These are phyloP conservation scores for Frieseomelitta varia DNA, from an alignment of 1,140 invertebrate species.

Conservation along the genomic window DNA sequence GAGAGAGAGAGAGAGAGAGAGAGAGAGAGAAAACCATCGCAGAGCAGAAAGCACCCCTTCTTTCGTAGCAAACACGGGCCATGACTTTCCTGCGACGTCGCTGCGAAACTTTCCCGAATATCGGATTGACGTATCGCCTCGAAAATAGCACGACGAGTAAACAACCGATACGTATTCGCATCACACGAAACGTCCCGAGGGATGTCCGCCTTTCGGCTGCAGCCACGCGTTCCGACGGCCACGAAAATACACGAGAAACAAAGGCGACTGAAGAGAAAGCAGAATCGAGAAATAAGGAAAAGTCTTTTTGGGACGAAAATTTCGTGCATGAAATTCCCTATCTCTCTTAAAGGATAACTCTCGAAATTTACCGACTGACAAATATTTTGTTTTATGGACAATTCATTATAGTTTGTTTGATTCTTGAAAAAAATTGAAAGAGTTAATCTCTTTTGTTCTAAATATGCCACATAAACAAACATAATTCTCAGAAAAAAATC, in stretches of 20 bases:
- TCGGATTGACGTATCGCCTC: slow-evolving; percentile 77
- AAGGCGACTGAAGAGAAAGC: background rate
- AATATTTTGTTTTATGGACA: background rate
- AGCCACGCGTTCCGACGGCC: slow-evolving; percentile 42
- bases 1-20: slow-evolving; percentile 19
- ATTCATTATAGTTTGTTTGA: background rate
- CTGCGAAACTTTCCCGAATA: slow-evolving; percentile 70
- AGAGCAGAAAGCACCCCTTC: slow-evolving; percentile 30
- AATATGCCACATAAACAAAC: background rate
- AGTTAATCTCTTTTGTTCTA: no score
- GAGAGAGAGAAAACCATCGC: slow-evolving; percentile 26
- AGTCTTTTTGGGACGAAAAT: slow-evolving; percentile 20
- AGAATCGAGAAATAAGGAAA: background rate
- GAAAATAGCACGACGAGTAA: slow-evolving; percentile 74
- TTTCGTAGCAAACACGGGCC: slow-evolving; percentile 48
- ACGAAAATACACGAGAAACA: slow-evolving; percentile 31
- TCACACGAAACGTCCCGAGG: slow-evolving; percentile 60
- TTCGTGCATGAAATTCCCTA: background rate
- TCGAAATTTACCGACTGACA: background rate
- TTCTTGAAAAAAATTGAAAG: no score
- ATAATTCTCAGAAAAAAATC: background rate
- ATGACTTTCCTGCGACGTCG: slow-evolving; percentile 44
- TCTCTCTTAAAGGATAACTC: background rate
- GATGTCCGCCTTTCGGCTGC: slow-evolving; percentile 63
- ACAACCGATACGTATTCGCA: slow-evolving; percentile 73